phyloP scores from a whole-genome alignment of 1,140 invertebrate species.

The Hermatobates lingyangjiaoensis region DNA sequence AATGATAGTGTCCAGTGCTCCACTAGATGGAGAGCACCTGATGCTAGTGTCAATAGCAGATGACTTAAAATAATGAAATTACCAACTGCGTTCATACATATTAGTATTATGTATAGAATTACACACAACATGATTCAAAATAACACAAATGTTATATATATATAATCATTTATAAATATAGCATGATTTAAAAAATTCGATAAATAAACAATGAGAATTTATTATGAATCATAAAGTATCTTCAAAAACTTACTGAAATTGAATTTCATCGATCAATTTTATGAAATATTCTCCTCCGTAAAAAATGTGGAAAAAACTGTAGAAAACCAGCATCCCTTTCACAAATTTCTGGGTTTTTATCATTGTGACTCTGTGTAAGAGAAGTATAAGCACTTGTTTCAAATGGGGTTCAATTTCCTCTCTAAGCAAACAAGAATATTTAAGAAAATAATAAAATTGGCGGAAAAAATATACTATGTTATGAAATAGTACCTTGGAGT shows the following conservation, averaged over 20 bases:
- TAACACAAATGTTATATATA: too few relatives aligned
- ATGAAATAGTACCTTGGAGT: conserved; percentile 48
- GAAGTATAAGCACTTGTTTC: conserved; percentile 72
- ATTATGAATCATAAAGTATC: background rate
- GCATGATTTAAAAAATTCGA: background rate
- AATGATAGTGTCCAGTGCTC: too few relatives aligned
- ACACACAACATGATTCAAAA: too few relatives aligned
- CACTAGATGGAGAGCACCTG: too few relatives aligned
- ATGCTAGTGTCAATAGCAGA: too few relatives aligned
- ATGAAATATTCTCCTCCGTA: conserved; percentile 53
- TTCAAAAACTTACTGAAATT: conserved; percentile 43
- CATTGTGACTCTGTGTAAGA: conserved; percentile 78
- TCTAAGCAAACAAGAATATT: conserved; percentile 26
- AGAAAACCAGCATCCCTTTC: conserved; percentile 73
- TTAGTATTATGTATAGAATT: too few relatives aligned
- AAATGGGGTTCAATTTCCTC: conserved; percentile 50
- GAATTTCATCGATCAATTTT: conserved; percentile 65
- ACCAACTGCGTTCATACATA: too few relatives aligned
- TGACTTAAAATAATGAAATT: too few relatives aligned
- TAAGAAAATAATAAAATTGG: conserved; percentile 2
- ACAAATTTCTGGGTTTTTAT: conserved; percentile 91
- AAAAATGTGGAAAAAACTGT: conserved; percentile 64
- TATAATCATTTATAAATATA: too few relatives aligned
- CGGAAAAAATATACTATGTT: background rate
- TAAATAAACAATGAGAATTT: conserved; percentile 4